Base-by-base conservation (phyloP, 2,888 invertebrate genomes). In the Bombyx huttoni region DNA sequence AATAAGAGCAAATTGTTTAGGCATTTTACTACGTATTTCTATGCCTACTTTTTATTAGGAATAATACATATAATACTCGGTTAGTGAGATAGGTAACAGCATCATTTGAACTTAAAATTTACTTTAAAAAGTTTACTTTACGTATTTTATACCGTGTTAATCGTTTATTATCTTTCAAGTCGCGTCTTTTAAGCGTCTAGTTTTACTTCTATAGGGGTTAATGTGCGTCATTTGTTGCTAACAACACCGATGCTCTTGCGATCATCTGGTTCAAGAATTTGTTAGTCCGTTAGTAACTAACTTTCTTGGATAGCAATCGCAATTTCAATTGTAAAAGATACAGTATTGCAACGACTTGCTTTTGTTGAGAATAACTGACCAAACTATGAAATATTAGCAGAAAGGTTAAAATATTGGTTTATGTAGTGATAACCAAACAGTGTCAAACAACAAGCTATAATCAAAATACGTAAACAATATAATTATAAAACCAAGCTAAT, bases 401-500 rank as follows among this genome's bases (percentile, higher is more conserved):
- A 79, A 73, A 73, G 76, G 78, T 80, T 78, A 77, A 78, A 78
- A 67, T 74, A 78, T 83, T 81, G 78, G 82, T 76, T 68, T 78
- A 75, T 73, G 67, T 70, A 70, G 67, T 70, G 70, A 70, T 77
- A 86, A 80, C 81, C 82, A 85, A 86, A 87, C 85, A 84, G 76
- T 78, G 67, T 62, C 68, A 81, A 78, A 76, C 75, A 69, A 64
- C 72, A 79, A 76, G 75, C 81, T 71, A 76, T 77, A 70, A 67
- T 73, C 75, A 81, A 71, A 78, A 68, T 72, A 78, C 75, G 74
- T 81, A 83, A 83, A 85, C 83, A 86, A 78, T 81, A 79, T 76
- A 81, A 74, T 78, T 50, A 51, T 80, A 80, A 75, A 83, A 81
- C 73, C 85, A 87, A 87, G 87, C 84, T 80, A 82, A 83, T 78